Base-by-base conservation (phyloP, 2,797 vertebrate genomes). In the Muscicapa comitata region DNA sequence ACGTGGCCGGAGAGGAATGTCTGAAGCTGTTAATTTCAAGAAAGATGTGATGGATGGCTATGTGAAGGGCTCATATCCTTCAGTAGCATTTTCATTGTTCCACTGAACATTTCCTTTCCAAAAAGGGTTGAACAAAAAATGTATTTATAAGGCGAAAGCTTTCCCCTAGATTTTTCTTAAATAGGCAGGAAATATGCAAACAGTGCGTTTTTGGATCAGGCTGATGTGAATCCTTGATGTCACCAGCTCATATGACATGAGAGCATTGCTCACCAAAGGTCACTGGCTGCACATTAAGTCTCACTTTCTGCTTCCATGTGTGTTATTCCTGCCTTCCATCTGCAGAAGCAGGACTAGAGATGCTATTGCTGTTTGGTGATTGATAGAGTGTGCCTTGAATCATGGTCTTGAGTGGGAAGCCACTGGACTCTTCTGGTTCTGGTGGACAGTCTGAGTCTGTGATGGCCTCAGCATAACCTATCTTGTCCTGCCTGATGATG, bases 121-220 rank as follows among this genome's bases (percentile, higher is more conserved):
- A 74, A 80, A n/a, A 11, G 19, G 9, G 6, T 33, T 77, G 37
- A 55, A 31, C 59, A 48, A 80, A 71, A 70, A 55, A 29, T 35
- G 2, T 43, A 3, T 86, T 87, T 77, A 47, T 20, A 35, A 51
- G 17, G n/a, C 47, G 48, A 70, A 83, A 65, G 11, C 4, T 31
- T 51, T 38, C 16, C 37, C 13, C 19, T 74, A 48, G 75, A 80
- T 53, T 0, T 33, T 54, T 63, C 10, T 77, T 80, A 59, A 86
- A 45, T 28, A n/a, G 55, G 26, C 61, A 50, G 26, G 40, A n/a
- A 71, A 54, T 54, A 24, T 3, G 65, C 81, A 67, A 82, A 63
- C 0, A 4, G 16, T 54, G 78, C 5, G 0, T 88, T 87, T 96
- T 90, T 0, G 0, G 23, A 17, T 61, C 2, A 2, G 51, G 12